Percentiles rank a stretch among this genome's conserved stretches.
These are phyloP conservation scores for Brachirus orientalis DNA, from an alignment of 2,113 vertebrate genomes.

Conservation along the genomic window DNA sequence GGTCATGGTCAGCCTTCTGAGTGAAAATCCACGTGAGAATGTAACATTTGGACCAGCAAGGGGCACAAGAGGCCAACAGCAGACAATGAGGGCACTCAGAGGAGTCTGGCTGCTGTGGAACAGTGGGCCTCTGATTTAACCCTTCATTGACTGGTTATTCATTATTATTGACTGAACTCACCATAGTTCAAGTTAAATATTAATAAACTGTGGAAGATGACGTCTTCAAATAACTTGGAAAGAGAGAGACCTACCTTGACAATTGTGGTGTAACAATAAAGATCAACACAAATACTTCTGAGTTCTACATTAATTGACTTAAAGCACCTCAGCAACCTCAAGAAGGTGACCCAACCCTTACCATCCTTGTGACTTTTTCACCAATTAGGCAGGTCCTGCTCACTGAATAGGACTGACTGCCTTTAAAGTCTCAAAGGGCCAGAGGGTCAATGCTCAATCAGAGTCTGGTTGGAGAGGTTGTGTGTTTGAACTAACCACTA, in stretches of 20 bases:
- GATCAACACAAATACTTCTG: slow-evolving; percentile 6
- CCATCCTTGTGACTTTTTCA: slow-evolving; percentile 70
- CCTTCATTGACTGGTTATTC: slow-evolving; percentile 50
- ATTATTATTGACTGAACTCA: slow-evolving; percentile 20
- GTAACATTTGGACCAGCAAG: slow-evolving; percentile 72
- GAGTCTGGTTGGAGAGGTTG: slow-evolving; percentile 64
- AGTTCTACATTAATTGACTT: slow-evolving; percentile 35
- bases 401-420: slow-evolving; percentile 56
- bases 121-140: slow-evolving; percentile 65
- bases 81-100: slow-evolving; percentile 78
- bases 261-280: slow-evolving; percentile 13
- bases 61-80: slow-evolving; percentile 72
- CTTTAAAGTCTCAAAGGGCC: slow-evolving; percentile 65
- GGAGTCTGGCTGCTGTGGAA: slow-evolving; percentile 71
- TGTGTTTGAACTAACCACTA: slow-evolving; percentile 70
- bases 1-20: slow-evolving; percentile 81
- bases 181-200: not conserved
- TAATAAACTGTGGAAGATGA: not conserved
- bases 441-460: slow-evolving; percentile 72
- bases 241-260: not conserved
- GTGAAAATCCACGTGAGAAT: slow-evolving; percentile 85
- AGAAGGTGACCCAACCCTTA: slow-evolving; percentile 40
- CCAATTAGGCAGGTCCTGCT: slow-evolving; percentile 72
- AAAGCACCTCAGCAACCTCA: slow-evolving; percentile 29
- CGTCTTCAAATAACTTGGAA: not conserved